Conservation (phyloP, 2,888 invertebrate genomes). For the Teinopalpus imperialis region DNA sequence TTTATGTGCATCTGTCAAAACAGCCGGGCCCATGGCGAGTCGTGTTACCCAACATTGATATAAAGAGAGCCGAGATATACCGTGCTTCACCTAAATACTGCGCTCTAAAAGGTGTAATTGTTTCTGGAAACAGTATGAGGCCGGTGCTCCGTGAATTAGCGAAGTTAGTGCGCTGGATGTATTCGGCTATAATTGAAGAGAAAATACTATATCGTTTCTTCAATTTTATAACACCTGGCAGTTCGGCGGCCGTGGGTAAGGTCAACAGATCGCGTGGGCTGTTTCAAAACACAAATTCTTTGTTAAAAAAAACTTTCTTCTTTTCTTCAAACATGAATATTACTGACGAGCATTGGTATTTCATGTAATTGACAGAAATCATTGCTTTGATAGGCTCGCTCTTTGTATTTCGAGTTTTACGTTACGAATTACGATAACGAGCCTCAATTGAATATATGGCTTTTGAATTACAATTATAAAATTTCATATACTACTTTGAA, state of each 20-base stretch:
- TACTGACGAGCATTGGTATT: not conserved
- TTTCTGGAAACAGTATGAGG: conserved; percentile 51
- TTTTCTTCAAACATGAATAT: conserved; percentile 1
- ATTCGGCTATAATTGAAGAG: conserved; percentile 38
- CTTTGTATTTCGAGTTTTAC: conserved; percentile 1
- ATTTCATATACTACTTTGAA: conserved; percentile 1
- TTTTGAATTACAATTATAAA: conserved; percentile 21
- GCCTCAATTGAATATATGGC: conserved; percentile 15
- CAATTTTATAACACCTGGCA: conserved; percentile 32
- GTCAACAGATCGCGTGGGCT: conserved; percentile 29
- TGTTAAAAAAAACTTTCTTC: conserved; percentile 9
- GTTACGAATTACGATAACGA: conserved; percentile 9
- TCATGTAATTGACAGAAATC: conserved; percentile 8
- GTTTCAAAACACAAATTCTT: not conserved
- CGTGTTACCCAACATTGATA: conserved; percentile 44
- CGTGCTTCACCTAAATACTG: conserved; percentile 51
- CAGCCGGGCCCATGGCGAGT: conserved; percentile 43
- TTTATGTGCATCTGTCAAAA: conserved; percentile 70
- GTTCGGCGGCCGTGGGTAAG: conserved; percentile 26
- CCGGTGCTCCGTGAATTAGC: conserved; percentile 46
- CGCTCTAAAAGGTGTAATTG: conserved; percentile 66
- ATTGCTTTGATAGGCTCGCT: not conserved
- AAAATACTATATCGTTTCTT: conserved; percentile 34
- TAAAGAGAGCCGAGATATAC: conserved; percentile 38
- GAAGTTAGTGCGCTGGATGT: conserved; percentile 43